phyloP scores from a whole-genome alignment of 92 coral and sea anemone genomes.

The Virgularia gustaviana region DNA sequence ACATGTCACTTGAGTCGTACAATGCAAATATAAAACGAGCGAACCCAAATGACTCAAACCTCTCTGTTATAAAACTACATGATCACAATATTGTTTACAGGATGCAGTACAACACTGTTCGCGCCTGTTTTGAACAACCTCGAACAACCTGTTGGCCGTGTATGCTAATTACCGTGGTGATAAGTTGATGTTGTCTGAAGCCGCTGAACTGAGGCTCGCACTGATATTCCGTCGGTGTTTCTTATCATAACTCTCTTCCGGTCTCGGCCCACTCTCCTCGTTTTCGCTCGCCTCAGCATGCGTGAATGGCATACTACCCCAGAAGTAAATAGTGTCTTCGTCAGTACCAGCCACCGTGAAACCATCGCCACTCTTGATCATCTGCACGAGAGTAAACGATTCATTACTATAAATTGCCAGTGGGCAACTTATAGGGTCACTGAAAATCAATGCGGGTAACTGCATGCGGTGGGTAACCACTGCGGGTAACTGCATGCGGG shows the following conservation, averaged over 20 bases:
- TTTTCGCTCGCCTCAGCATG: constrained; percentile 37
- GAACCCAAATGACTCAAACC: no score
- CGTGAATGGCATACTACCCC: constrained; percentile 71
- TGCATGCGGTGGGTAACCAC: no score
- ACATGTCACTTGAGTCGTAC: no score
- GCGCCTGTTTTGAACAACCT: no score
- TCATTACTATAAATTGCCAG: neutral
- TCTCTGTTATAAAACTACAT: no score
- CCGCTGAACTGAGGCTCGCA: constrained; percentile 79
- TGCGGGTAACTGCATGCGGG: no score
- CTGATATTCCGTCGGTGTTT: constrained; percentile 77
- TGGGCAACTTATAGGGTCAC: no score
- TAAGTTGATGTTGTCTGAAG: constrained; percentile 60
- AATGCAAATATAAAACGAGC: no score
- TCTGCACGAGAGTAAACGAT: constrained; percentile 40
- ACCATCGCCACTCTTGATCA: constrained; percentile 84
- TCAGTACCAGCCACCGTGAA: constrained; percentile 89
- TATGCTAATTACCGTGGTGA: constrained; percentile 70
- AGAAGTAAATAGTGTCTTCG: constrained; percentile 83
- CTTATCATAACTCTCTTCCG: constrained; percentile 54
- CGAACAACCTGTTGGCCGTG: no score
- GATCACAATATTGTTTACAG: no score
- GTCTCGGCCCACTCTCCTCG: constrained; percentile 71
- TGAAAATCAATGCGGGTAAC: no score
- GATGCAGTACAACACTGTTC: no score